phyloP scores from a whole-genome alignment of 2,888 invertebrate genomes.

The Temnothorax unifasciatus region DNA sequence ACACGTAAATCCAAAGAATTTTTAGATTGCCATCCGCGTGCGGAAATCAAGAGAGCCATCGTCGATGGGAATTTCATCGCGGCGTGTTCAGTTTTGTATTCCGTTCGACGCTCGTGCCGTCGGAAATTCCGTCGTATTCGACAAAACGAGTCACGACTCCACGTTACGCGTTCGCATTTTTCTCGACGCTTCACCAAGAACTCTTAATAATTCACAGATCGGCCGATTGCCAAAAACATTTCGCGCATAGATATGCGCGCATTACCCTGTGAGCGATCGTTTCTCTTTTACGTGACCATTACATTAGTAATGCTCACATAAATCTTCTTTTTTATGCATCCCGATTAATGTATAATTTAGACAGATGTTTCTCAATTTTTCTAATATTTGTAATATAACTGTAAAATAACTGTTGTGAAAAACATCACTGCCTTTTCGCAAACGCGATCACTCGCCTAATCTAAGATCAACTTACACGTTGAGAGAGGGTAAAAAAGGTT shows the following conservation, averaged over 20 bases:
- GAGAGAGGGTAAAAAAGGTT: conserved; percentile 12
- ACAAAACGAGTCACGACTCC: conserved; percentile 27
- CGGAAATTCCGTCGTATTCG: conserved; percentile 44
- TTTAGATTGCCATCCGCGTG: conserved; percentile 55
- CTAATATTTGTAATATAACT: background rate
- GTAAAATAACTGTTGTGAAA: background rate
- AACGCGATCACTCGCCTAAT: background rate
- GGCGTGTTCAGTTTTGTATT: conserved; percentile 53
- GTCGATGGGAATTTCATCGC: conserved; percentile 53
- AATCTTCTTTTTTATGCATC: background rate
- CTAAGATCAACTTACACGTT: background rate
- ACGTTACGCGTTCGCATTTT: conserved; percentile 26
- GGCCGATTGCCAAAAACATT: conserved; percentile 15
- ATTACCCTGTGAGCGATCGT: background rate
- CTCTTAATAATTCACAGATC: conserved; percentile 42
- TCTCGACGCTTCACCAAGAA: background rate
- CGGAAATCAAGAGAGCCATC: conserved; percentile 48
- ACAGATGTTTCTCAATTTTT: background rate
- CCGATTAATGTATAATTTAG: background rate
- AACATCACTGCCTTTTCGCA: background rate
- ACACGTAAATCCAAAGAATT: conserved; percentile 60
- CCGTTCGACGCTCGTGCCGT: conserved; percentile 17
- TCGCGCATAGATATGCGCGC: background rate
- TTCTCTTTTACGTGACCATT: background rate
- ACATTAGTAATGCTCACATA: background rate